Conservation (phyloP, 2,113 vertebrate genomes). For the Nothocercus julius region DNA sequence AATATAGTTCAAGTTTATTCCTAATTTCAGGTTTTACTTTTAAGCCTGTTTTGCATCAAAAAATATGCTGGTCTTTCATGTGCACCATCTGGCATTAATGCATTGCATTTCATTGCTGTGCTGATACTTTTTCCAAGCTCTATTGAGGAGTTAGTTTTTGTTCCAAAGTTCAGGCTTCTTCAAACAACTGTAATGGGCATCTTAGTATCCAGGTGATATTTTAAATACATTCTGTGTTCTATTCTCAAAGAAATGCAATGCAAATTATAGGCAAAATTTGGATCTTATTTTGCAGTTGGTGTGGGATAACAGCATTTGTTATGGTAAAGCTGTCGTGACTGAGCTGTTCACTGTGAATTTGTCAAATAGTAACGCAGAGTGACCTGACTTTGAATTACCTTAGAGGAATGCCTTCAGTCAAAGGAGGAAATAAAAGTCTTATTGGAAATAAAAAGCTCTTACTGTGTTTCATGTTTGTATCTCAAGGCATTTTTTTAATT, state of each 20-base stretch:
- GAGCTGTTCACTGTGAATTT: not conserved
- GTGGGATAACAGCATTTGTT: rapidly evolving
- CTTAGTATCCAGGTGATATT: not conserved
- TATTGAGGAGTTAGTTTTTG: not conserved
- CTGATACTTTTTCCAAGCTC: not conserved
- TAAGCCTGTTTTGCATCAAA: not conserved
- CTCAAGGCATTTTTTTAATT: not conserved
- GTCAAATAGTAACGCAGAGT: not conserved
- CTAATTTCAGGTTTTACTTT: not conserved
- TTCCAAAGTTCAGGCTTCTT: not conserved
- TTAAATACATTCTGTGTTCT: not conserved
- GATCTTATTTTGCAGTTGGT: not conserved
- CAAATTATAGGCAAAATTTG: not conserved
- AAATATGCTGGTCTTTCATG: not conserved
- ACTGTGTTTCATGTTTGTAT: not conserved
- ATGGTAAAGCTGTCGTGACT: rapidly evolving
- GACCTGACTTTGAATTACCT: not conserved
- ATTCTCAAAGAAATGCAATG: not conserved
- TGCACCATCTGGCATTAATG: not conserved
- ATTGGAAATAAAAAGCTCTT: constrained; percentile 16
- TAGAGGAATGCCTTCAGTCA: not conserved
- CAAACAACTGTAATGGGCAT: no score
- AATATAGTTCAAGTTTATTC: not conserved
- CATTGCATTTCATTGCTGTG: not conserved
- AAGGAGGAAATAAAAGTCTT: constrained; percentile 9